Base-by-base conservation (phyloP, 1,140 invertebrate genomes). In the Thaumetopoea pityocampa region DNA sequence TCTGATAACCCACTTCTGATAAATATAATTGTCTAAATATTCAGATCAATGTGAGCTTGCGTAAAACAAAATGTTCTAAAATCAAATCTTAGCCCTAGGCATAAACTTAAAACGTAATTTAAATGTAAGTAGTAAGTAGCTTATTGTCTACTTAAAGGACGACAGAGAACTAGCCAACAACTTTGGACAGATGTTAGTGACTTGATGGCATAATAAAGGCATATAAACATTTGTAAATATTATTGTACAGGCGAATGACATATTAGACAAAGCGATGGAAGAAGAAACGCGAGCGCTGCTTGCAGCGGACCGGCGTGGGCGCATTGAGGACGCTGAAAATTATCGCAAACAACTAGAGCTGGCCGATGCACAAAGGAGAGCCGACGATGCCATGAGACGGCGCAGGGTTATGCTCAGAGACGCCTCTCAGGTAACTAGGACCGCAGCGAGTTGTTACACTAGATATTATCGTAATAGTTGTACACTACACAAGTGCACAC, bases 201-300 rank as follows among this genome's bases (percentile, higher is more conserved):
- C n/a, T n/a, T n/a, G n/a, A n/a, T n/a, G n/a, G 14, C 20, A 19
- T 9, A 16, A 2, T 10, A 14, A n/a, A 15, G 33, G 3, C 11
- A 22, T 26, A 24, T 6, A 5, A 5, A 7, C 3, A 29, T 3
- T 28, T 9, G 5, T 7, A 10, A 18, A 28, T 0, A 0, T 20
- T 20, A 12, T 33, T 28, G 9, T 23, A 0, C 44, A 82, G 78
- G 49, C 60, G 11, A 41, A 46, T 10, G 56, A 69, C 1, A 15
- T 74, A 37, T 36, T 78, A 23, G 60, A 66, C n/a, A 71, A 57
- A 29, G 67, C 52, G 0, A n/a, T 71, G n/a, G 62, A 67, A 32
- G 63, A 69, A 10, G 63, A 69, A 12, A 54, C 63, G 2, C 53
- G 73, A 0, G 50, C 63, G 1, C 41, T 41, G 0, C 45, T 78